Evolutionary conservation across 1,140 invertebrate species (phyloP), one percentile per base, ranked within the genome.

Genomic region (Aphelenchoides avenae): DNA sequence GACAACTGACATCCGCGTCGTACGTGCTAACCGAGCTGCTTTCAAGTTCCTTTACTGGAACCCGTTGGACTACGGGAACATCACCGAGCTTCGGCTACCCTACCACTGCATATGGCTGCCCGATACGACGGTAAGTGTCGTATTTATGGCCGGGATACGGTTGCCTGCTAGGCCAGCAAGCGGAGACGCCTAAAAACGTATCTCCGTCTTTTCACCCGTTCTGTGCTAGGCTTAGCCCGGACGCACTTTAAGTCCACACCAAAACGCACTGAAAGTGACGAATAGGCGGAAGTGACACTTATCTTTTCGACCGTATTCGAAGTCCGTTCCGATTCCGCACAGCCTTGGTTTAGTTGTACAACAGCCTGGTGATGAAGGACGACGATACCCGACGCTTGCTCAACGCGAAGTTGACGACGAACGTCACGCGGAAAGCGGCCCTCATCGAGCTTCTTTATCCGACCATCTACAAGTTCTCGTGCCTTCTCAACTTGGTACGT

Each of bases 291-390:
- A n/a, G n/a, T n/a, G n/a, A n/a, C n/a, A n/a, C n/a, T n/a, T n/a
- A n/a, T n/a, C n/a, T n/a, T n/a, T n/a, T n/a, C n/a, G 11, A 11
- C 34, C 18, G 11, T 36, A 36, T 36, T 11, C 11, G n/a, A n/a
- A n/a, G n/a, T n/a, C n/a, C n/a, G n/a, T n/a, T n/a, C n/a, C n/a
- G n/a, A n/a, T n/a, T n/a, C n/a, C n/a, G n/a, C n/a, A n/a, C n/a
- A n/a, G n/a, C n/a, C n/a, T n/a, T n/a, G n/a, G n/a, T n/a, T n/a
- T n/a, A n/a, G n/a, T n/a, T n/a, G n/a, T n/a, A n/a, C n/a, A n/a
- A n/a, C n/a, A n/a, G 46, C 18, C 50, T 75, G 43, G 71, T 76
- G 3, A 76, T 75, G 73, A 76, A 75, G 47, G 72, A 76, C 46
- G 73, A 76, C 40, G 73, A 75, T 47, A 75, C 69, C n/a, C 20